These are phyloP conservation scores for Struthio camelus DNA, from an alignment of 2,113 vertebrate species.

Conservation along the genomic window DNA sequence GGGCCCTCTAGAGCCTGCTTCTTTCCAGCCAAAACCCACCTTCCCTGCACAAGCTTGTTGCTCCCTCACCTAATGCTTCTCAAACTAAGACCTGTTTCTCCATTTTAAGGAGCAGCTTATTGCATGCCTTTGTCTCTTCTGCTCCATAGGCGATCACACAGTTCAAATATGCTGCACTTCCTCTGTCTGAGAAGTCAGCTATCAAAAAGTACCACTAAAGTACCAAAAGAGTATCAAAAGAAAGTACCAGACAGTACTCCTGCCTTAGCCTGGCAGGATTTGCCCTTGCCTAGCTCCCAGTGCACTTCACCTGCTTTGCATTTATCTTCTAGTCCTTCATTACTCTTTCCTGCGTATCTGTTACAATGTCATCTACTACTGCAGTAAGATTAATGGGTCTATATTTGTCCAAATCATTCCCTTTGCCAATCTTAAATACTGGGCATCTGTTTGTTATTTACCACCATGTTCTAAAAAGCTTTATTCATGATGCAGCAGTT, in stretches of 20 bases:
- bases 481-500: background rate
- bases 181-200: background rate
- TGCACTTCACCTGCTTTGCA: background rate
- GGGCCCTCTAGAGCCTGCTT: background rate
- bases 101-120: background rate
- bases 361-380: background rate
- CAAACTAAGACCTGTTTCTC: background rate
- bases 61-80: background rate
- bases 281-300: background rate
- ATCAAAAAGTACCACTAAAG: no score
- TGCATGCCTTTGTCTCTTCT: background rate
- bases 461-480: background rate
- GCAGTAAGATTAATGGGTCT: background rate
- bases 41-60: background rate
- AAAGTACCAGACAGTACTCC: background rate
- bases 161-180: background rate
- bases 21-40: background rate
- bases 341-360: background rate
- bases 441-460: background rate
- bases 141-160: background rate
- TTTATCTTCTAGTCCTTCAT: background rate
- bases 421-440: background rate
- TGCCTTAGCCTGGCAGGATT: background rate
- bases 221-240: no score
- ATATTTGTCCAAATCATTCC: background rate